Base-by-base conservation (phyloP, 2,888 invertebrate species). In the Calliscelio sp. region DNA sequence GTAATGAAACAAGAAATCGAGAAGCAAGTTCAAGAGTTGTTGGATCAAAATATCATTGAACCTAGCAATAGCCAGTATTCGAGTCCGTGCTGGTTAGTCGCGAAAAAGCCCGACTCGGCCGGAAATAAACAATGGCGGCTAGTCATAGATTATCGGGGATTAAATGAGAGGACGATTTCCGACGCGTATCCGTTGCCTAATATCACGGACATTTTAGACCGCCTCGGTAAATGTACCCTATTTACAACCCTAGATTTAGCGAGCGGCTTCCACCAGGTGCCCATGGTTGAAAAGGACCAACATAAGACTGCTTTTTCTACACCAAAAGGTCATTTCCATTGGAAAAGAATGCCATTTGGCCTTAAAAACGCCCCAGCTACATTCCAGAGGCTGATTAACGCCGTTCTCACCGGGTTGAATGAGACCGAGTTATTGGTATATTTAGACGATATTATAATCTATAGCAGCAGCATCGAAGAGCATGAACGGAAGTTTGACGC, bases 371-470 rank as follows among this genome's bases (percentile, higher is more conserved):
- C 32, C 6, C 32, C 32, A 5, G 10, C 6, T 10, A 7, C 32
- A 10, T 92, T 91, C 74, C 88, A 89, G 28, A 61, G 89, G 0
- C 28, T 89, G 8, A 92, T 92, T 7, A 32, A 5, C 32, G 32
- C 6, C 5, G 32, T 32, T 32, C 32, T 32, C 32, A 10, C 32
- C 18, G 89, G 89, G 0, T 38, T 90, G 7, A 89, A 89, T 41
- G 87, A 81, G 0, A 35, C 22, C 6, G 75, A 80, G 32, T 5
- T 80, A 0, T 86, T 87, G 41, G 85, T 86, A 10, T 87, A 88
- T 20, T 55, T 88, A 4, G 68, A 68, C 38, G 68, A 68, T 24
- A 68, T 68, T 1, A 49, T 68, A 8, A 63, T 88, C n/a, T 71
- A 71, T 2, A 22, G 46, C 0, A 41, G 10, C 1, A 20, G 41